Percentiles rank a stretch among this genome's conserved stretches.
phyloP scores from a whole-genome alignment of 2,797 vertebrate species.

The Ctenopoma multispine region DNA sequence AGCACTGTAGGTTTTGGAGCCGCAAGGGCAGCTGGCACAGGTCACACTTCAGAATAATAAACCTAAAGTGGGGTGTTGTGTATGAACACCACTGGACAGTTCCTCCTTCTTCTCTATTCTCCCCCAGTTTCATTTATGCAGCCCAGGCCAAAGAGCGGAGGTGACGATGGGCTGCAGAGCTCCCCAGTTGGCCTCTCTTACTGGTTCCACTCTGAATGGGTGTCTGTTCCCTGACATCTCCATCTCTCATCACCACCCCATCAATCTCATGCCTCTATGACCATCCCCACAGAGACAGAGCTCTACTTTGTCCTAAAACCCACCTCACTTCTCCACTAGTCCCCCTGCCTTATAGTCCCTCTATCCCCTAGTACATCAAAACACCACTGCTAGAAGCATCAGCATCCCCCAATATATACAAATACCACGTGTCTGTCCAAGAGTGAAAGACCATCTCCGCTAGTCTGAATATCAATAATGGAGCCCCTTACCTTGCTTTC shows the following conservation, averaged over 20 bases:
- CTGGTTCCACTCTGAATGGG: slow-evolving; percentile 80
- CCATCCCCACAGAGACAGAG: slow-evolving; percentile 81
- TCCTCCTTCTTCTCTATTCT: slow-evolving; percentile 30
- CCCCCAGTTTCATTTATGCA: slow-evolving; percentile 43
- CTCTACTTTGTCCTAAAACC: slow-evolving; percentile 79
- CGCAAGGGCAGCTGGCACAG: slow-evolving; percentile 42
- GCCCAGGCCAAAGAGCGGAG: slow-evolving; percentile 51
- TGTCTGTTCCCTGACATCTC: slow-evolving; percentile 83
- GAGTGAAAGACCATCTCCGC: slow-evolving; percentile 55
- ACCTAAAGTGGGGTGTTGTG: slow-evolving; percentile 61
- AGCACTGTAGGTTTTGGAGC: slow-evolving; percentile 59
- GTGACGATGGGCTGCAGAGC: slow-evolving; percentile 73
- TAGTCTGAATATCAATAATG: slow-evolving; percentile 54
- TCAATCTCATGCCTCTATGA: slow-evolving; percentile 77
- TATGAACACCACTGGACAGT: slow-evolving; percentile 54
- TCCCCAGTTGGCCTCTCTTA: slow-evolving; percentile 72
- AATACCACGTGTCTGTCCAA: slow-evolving; percentile 59
- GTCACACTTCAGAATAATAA: slow-evolving; percentile 73
- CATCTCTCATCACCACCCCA: slow-evolving; percentile 85
- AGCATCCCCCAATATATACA: slow-evolving; percentile 53
- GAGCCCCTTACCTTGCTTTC: slow-evolving; percentile 71
- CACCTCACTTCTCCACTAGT: slow-evolving; percentile 45
- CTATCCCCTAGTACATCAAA: slow-evolving; percentile 44
- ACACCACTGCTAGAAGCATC: slow-evolving; percentile 43
- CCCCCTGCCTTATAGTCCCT: slow-evolving; percentile 42